phyloP scores from a whole-genome alignment of 2,113 vertebrate species.

The Amia ocellicauda region DNA sequence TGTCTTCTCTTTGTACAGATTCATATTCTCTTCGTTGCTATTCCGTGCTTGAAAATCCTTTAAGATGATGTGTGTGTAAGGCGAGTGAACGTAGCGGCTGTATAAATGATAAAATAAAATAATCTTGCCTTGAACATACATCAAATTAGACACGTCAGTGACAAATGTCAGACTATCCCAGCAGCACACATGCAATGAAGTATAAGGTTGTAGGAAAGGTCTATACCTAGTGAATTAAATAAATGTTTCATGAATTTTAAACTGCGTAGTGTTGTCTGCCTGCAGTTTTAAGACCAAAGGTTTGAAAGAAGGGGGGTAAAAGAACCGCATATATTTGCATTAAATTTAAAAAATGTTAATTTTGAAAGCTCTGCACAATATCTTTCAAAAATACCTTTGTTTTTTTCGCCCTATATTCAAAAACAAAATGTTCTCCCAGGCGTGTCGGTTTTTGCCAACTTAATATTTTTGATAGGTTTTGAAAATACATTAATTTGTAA shows the following conservation, averaged over 20 bases:
- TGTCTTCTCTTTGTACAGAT: slow-evolving; percentile 6
- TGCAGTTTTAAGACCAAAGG: slow-evolving; percentile 65
- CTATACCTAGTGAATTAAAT: slow-evolving; percentile 55
- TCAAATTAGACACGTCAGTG: slow-evolving; percentile 42
- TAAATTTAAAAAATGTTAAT: slow-evolving; percentile 59
- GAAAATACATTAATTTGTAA: slow-evolving; percentile 2
- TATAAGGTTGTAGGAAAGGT: slow-evolving; percentile 58
- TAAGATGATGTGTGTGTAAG: slow-evolving; percentile 9
- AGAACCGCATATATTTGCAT: slow-evolving; percentile 67
- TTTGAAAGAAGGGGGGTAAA: slow-evolving; percentile 37
- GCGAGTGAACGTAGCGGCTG: slow-evolving; percentile 26
- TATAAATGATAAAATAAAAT: slow-evolving; percentile 39
- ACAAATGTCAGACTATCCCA: slow-evolving; percentile 47
- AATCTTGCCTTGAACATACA: slow-evolving; percentile 47
- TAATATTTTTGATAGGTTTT: slow-evolving; percentile 41
- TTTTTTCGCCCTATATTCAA: slow-evolving; percentile 20
- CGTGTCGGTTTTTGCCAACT: slow-evolving; percentile 32
- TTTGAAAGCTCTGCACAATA: slow-evolving; percentile 33
- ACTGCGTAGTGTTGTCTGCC: slow-evolving; percentile 58
- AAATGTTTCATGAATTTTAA: slow-evolving; percentile 69
- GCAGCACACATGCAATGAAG: slow-evolving; percentile 38
- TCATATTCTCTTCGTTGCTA: not conserved
- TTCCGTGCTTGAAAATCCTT: not conserved
- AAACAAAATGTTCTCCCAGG: slow-evolving; percentile 34
- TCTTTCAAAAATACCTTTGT: slow-evolving; percentile 40